Evolutionary conservation across 2,797 vertebrate genomes (phyloP).

Genomic region (Pseudochirops cupreus): DNA sequence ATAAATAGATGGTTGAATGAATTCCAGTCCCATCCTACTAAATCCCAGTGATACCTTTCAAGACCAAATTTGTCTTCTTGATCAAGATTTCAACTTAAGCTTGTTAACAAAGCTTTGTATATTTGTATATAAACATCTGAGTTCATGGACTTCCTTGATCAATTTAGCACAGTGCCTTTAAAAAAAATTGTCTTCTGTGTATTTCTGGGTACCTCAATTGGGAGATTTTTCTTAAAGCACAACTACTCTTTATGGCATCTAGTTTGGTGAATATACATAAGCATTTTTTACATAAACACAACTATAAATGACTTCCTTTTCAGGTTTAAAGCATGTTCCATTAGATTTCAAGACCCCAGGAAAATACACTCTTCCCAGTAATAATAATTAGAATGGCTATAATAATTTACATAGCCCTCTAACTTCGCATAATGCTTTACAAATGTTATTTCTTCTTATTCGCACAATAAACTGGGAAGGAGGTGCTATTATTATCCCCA

Average conservation of each 20-base stretch:
- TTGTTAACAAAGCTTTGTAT: neutral
- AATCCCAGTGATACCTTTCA: neutral
- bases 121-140: neutral
- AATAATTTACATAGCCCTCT: neutral
- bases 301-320: neutral
- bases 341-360: neutral
- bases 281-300: neutral
- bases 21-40: neutral
- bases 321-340: neutral
- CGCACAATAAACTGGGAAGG: neutral
- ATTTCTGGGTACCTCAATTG: neutral
- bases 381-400: neutral
- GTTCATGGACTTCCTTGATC: neutral
- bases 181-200: neutral
- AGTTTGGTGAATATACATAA: neutral
- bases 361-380: neutral
- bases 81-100: neutral
- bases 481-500: neutral
- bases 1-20: neutral
- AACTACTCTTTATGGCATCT: neutral
- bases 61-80: neutral
- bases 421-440: neutral
- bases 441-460: neutral
- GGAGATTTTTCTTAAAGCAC: neutral
- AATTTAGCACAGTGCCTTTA: neutral